Percentiles rank a stretch among this genome's conserved stretches.
Conservation (phyloP, 2,888 invertebrate genomes). For the Eupithecia centaureata region DNA sequence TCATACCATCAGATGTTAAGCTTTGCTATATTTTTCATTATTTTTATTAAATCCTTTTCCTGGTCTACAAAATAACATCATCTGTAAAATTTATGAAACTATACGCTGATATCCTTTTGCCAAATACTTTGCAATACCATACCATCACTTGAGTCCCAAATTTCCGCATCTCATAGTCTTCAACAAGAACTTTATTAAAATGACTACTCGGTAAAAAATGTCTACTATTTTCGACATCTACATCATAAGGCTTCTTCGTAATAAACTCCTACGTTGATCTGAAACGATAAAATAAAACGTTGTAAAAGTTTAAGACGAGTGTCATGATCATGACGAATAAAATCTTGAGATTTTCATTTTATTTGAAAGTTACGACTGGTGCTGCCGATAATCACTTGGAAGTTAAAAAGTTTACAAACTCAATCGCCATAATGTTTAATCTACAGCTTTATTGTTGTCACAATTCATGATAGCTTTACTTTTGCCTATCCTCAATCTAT, state of each 20-base stretch:
- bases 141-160: conserved; percentile 75
- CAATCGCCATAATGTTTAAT: neutral
- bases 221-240: conserved; percentile 76
- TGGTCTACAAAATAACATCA: conserved; percentile 22
- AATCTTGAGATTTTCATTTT: conserved; percentile 36
- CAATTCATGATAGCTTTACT: no score
- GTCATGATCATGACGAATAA: conserved; percentile 27
- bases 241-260: conserved; percentile 83
- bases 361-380: conserved; percentile 35
- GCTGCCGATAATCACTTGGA: neutral
- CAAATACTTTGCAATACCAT: conserved; percentile 53
- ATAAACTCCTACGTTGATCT: conserved; percentile 84
- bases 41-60: conserved; percentile 18
- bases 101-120: conserved; percentile 50
- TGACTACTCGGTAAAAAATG: conserved; percentile 79
- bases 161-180: conserved; percentile 71
- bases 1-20: neutral
- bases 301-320: conserved; percentile 22
- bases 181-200: conserved; percentile 70
- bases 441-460: no score
- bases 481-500: no score
- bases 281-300: conserved; percentile 57
- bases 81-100: conserved; percentile 35
- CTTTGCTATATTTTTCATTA: conserved; percentile 14
- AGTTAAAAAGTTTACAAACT: neutral